phyloP scores from a whole-genome alignment of 2,888 invertebrate species.

The Proisotoma minuta region DNA sequence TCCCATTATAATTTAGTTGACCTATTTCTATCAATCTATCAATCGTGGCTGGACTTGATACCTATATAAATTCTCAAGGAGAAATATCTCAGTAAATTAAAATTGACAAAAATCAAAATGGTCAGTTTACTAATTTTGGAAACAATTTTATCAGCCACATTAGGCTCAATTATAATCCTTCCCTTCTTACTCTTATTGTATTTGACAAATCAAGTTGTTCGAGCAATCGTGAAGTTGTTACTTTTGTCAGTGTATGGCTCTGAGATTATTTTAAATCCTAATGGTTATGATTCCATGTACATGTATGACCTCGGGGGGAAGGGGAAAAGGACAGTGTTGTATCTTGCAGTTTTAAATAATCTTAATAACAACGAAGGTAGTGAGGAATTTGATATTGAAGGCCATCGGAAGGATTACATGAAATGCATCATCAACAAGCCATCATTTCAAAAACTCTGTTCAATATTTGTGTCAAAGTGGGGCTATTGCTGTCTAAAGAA shows the following conservation, averaged over 20 bases:
- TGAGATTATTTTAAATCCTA: not conserved
- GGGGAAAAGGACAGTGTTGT: constrained; percentile 25
- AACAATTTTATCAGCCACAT: not conserved
- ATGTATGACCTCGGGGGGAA: constrained; percentile 16
- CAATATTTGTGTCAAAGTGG: constrained; percentile 28
- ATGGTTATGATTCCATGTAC: constrained; percentile 16
- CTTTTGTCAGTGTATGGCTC: constrained; percentile 8
- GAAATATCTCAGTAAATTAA: too few relatives aligned
- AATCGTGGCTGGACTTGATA: too few relatives aligned
- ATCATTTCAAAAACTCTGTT: constrained; percentile 34
- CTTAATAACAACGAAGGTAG: constrained; percentile 16
- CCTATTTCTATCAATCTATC: too few relatives aligned
- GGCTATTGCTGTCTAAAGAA: constrained; percentile 38
- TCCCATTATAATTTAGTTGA: too few relatives aligned
- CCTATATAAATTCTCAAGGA: too few relatives aligned
- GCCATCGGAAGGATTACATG: constrained; percentile 28
- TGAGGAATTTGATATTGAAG: constrained; percentile 24
- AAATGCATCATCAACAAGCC: constrained; percentile 24
- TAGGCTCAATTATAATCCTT: not conserved
- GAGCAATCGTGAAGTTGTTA: not conserved
- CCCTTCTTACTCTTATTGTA: not conserved
- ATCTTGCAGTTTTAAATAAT: constrained; percentile 17
- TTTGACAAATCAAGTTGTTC: constrained; percentile 1
- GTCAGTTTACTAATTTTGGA: not conserved
- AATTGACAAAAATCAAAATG: not conserved